Evolutionary conservation across 1,140 invertebrate species (phyloP), one percentile per base, ranked within the genome.

Genomic region (Magallana gigas): DNA sequence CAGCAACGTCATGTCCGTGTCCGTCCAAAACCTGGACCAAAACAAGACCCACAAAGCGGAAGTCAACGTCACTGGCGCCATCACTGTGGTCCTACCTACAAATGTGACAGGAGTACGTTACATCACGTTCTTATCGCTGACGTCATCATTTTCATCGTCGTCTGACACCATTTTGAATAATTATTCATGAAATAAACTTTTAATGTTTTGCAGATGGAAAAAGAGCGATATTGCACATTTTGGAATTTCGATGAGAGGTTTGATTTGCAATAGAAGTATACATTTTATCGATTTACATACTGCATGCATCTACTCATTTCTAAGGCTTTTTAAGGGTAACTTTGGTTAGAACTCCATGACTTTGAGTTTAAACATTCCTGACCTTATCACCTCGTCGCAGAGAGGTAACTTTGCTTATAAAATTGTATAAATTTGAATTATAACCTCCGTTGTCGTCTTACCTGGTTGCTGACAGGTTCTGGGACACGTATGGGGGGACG

Each of bases 401-500:
- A 48, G 3, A 48, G 36, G 36, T 48, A 1, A 4, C 36, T 48
- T 48, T 48, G 36, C 2, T 48, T 48, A 48, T 48, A 48, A 48
- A 48, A 48, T 48, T 48, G 3, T 48, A 48, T 48, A 5, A 48
- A 48, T 48, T 48, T 48, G 0, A 48, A 48, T 48, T 68, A 14
- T 56, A 48, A 7, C 7, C 23, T 36, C 68, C 4, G 18, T 71
- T 36, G 56, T 14, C 2, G 18, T 14, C 2, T 64, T 18, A 2
- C 62, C 18, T 64, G 14, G 14, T 64, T 16, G 14, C 18, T 64
- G 14, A 64, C 14, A 90, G 88, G 4, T 29, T 8, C 9, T 94
- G 93, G 93, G 91, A 91, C 11, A 87, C 85, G 8, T 56, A 88
- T 4, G 93, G 92, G 8, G 93, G 93, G 29, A 83, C 57, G 12